phyloP scores from a whole-genome alignment of 2,113 vertebrate genomes.

The Amazona guildingii region DNA sequence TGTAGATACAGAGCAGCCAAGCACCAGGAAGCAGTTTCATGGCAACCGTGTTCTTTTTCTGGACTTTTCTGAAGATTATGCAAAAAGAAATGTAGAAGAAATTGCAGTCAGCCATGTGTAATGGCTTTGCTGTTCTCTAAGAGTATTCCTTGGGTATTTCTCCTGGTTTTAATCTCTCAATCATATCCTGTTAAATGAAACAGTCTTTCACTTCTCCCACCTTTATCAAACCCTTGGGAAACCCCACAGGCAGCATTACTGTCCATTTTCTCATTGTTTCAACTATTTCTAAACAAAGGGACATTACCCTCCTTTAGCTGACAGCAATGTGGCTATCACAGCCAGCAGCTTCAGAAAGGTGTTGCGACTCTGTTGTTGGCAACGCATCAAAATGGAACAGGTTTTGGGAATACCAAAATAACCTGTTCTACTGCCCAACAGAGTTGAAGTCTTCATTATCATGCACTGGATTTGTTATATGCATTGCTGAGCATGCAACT shows the following conservation, averaged over 20 bases:
- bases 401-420: not conserved
- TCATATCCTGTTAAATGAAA: not conserved
- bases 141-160: not conserved
- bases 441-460: not conserved
- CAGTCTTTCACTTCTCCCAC: not conserved
- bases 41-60: constrained; percentile 9
- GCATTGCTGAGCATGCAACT: not conserved
- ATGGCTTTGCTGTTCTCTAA: not conserved
- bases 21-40: constrained; percentile 36
- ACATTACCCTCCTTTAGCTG: not conserved
- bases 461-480: not conserved
- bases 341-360: not conserved
- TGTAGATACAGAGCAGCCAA: not conserved
- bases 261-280: not conserved
- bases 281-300: not conserved
- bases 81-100: not conserved
- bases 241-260: not conserved
- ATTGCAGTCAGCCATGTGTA: not conserved
- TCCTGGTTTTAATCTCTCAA: not conserved
- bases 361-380: not conserved
- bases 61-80: not conserved
- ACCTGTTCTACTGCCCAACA: not conserved
- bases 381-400: not conserved
- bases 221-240: not conserved
- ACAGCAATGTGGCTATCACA: not conserved